Conservation (phyloP, 2,797 vertebrate genomes). For the Coracias cyanogaster region DNA sequence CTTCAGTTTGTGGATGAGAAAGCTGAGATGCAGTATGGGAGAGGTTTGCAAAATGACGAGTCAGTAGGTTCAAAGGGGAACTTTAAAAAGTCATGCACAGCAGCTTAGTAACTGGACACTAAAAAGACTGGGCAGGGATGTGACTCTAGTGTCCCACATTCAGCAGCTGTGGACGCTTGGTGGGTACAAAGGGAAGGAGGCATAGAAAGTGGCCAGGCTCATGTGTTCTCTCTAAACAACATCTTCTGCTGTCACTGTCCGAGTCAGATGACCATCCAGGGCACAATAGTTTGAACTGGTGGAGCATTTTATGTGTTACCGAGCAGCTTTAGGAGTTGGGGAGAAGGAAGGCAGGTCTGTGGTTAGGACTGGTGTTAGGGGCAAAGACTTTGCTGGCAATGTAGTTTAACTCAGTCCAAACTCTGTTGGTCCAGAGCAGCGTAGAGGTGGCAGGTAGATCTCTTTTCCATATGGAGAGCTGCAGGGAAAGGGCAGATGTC, state of each 20-base stretch:
- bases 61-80: not conserved
- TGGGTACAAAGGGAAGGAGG: not conserved
- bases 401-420: not conserved
- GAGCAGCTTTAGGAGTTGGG: not conserved
- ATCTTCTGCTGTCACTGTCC: not conserved
- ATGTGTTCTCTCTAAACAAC: not conserved
- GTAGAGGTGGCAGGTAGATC: not conserved
- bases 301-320: not conserved
- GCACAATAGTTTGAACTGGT: not conserved
- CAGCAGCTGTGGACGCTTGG: not conserved
- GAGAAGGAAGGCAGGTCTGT: not conserved
- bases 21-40: not conserved
- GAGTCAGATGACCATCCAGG: not conserved
- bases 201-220: not conserved
- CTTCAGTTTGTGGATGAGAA: not conserved
- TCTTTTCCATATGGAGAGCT: constrained; percentile 43
- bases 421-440: not conserved
- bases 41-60: not conserved
- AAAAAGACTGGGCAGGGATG: not conserved
- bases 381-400: not conserved
- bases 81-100: not conserved
- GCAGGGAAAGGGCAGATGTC: constrained; percentile 53
- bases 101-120: not conserved
- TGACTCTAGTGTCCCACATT: not conserved
- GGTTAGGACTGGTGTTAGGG: not conserved